Base-by-base conservation (phyloP, 2,113 vertebrate genomes). In the Centropristis striata region DNA sequence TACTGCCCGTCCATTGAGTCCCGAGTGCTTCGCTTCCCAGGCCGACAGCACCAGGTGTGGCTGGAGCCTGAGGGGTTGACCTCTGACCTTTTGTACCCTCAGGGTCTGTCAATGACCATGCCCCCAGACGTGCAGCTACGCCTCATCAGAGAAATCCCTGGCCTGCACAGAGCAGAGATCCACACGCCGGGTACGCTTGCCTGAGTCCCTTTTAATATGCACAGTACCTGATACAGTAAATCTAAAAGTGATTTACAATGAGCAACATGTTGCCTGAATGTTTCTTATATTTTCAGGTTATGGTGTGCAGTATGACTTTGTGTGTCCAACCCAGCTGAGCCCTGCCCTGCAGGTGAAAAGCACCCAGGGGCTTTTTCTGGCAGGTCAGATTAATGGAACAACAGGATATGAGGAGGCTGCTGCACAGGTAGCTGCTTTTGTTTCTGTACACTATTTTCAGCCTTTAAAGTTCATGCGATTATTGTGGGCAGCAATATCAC, bases 401-500 rank as follows among this genome's bases (percentile, higher is more conserved):
- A 99, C 98, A 0, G 98, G 98, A 21, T 99, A 99, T 3, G 98
- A 99, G 79, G 98, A 99, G 92, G 98, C 98, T 49, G 98, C 98
- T 18, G 98, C 97, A 70, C 97, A 99, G 94, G 97, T 98, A 78
- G 23, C 32, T 60, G 41, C 36, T 5, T 27, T 2, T 12, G 32
- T 21, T 32, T 41, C 15, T 44, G 4, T 28, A 20, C 11, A 16
- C 3, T 36, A 9, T 25, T 21, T 53, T 61, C 5, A 73, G 23
- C 25, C 44, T 23, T 60, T 3, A 44, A 15, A 4, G 4, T 42
- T 21, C 57, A 37, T 13, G n/a, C 32, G n/a, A 27, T 27, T 15
- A 53, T 28, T 25, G 54, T 20, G 7, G 10, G 59, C 21, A 16
- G 37, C 3, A 5, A n/a, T 20, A 6, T 47, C 8, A 47, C 7